phyloP scores from a whole-genome alignment of 2,113 vertebrate genomes.

The Platycercus adscitus region DNA sequence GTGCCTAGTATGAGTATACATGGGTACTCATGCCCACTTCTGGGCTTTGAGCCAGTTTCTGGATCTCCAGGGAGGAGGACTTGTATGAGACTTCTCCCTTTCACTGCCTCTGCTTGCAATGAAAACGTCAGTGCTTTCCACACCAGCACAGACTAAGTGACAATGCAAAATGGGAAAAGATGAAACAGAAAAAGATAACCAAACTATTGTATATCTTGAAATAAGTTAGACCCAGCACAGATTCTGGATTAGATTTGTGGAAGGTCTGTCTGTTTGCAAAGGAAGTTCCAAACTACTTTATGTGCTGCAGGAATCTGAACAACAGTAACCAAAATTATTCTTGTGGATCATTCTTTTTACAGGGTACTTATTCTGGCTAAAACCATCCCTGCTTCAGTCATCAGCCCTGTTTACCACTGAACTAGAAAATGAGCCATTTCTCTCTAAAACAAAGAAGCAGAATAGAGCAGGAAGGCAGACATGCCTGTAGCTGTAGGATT shows the following conservation, averaged over 20 bases:
- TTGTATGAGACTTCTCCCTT: background rate
- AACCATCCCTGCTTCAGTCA: background rate
- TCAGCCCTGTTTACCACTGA: background rate
- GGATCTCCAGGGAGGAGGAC: background rate
- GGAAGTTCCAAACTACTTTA: background rate
- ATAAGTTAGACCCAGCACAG: background rate
- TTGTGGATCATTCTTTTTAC: background rate
- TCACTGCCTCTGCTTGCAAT: background rate
- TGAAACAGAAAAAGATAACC: background rate
- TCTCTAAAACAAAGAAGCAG: background rate
- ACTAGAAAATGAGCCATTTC: background rate
- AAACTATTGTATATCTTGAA: background rate
- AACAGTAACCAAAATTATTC: background rate
- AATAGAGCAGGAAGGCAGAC: background rate
- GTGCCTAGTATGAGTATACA: background rate
- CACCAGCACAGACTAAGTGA: background rate
- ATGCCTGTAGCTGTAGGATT: background rate
- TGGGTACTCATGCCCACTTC: background rate
- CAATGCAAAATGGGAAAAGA: background rate
- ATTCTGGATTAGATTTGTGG: background rate
- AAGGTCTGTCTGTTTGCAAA: background rate
- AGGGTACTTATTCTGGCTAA: background rate
- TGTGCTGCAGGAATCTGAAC: background rate
- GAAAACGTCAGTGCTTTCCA: background rate
- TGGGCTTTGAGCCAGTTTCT: background rate